Conservation (phyloP, 35 echinoderm and acorn worm genomes). For the Heliocidaris tuberculata region DNA sequence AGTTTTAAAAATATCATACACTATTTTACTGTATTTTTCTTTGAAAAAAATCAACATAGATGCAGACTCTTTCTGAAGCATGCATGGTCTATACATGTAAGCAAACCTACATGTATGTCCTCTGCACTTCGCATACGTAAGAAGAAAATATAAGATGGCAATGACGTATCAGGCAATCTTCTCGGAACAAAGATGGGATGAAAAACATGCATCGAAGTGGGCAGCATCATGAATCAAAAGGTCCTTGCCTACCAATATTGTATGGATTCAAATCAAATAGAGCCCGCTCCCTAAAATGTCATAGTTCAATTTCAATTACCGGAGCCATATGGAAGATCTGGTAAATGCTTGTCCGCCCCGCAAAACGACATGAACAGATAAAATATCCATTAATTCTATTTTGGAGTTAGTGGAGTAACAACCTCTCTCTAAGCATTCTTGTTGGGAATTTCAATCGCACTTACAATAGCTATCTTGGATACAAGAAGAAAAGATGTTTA, state of each 20-base stretch:
- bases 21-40: too few species aligned
- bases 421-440: background rate
- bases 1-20: too few species aligned
- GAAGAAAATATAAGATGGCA: conserved; percentile 4
- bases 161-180: background rate
- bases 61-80: background rate
- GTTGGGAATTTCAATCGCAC: background rate
- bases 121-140: background rate
- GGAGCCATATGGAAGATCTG: conserved; percentile 29
- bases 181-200: background rate
- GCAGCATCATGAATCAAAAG: background rate
- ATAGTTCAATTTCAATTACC: conserved; percentile 35
- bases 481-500: background rate
- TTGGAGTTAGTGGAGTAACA: conserved; percentile 1
- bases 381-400: conserved; percentile 36
- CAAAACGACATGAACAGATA: conserved; percentile 6
- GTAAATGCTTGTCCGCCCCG: background rate
- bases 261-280: conserved; percentile 22
- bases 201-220: background rate
- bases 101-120: background rate
- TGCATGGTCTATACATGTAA: background rate
- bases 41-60: too few species aligned
- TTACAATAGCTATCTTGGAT: background rate
- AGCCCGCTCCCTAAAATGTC: conserved; percentile 20
- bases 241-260: background rate